phyloP scores from a whole-genome alignment of 1,140 invertebrate genomes.

The Samia ricini region DNA sequence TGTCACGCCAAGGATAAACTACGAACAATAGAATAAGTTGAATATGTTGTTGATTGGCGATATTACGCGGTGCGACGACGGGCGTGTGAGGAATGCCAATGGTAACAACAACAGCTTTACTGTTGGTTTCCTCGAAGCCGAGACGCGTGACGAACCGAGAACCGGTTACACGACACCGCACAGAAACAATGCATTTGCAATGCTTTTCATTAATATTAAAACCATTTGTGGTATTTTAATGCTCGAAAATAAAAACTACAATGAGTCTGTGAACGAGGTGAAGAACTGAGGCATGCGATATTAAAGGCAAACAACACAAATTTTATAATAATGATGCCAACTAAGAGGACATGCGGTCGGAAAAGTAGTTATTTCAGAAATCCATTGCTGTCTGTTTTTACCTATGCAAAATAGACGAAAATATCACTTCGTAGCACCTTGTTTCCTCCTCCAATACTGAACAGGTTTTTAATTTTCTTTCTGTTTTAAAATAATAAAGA shows the following conservation, averaged over 20 bases:
- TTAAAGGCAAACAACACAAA: background rate
- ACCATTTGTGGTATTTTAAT: slow-evolving; percentile 9
- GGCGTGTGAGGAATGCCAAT: slow-evolving; percentile 62
- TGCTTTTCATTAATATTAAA: slow-evolving; percentile 50
- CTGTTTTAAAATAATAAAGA: too few relatives aligned
- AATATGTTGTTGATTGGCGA: slow-evolving; percentile 31
- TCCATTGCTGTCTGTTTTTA: too few relatives aligned
- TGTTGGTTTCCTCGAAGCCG: slow-evolving; percentile 61
- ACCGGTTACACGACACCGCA: slow-evolving; percentile 55
- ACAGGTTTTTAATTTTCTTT: too few relatives aligned
- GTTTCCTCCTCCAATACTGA: too few relatives aligned
- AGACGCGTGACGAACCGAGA: slow-evolving; percentile 51
- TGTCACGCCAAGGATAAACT: slow-evolving; percentile 20
- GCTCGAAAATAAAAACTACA: slow-evolving; percentile 14
- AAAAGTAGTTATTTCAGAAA: too few relatives aligned
- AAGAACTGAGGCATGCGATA: background rate
- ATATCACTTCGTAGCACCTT: too few relatives aligned
- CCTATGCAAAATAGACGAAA: too few relatives aligned
- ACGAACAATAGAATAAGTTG: slow-evolving; percentile 32
- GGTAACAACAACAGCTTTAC: slow-evolving; percentile 47
- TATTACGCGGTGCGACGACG: slow-evolving; percentile 28
- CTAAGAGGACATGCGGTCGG: too few relatives aligned
- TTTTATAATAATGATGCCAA: background rate
- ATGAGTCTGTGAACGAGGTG: slow-evolving; percentile 1
- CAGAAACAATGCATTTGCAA: slow-evolving; percentile 52